A percentile compares a stretch with the other conserved stretches of the same genome.
phyloP scores from a whole-genome alignment of 1,140 invertebrate genomes.

The Hyles vespertilio region DNA sequence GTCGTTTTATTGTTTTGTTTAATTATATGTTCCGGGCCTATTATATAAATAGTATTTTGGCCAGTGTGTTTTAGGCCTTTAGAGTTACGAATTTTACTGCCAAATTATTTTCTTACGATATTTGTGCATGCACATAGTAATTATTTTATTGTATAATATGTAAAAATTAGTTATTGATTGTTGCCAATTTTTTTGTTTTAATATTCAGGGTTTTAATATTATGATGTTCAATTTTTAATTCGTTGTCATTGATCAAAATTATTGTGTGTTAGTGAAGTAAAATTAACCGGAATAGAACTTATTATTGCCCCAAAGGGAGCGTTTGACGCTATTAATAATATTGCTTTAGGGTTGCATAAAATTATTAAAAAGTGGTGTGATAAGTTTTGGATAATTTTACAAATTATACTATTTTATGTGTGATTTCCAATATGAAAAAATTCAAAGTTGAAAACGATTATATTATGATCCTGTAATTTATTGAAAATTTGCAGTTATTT shows the following conservation, averaged over 20 bases:
- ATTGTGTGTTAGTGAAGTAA: conserved; percentile 72
- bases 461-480: conserved; percentile 47
- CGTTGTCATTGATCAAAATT: conserved; percentile 75
- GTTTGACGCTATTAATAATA: conserved; percentile 73
- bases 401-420: conserved; percentile 75
- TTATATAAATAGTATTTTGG: conserved; percentile 70
- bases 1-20: conserved; percentile 67
- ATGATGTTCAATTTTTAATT: conserved; percentile 68
- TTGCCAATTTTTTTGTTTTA: conserved; percentile 72
- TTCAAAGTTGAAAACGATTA: conserved; percentile 48
- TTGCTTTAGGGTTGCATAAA: conserved; percentile 73
- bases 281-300: conserved; percentile 68
- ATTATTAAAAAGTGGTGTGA: conserved; percentile 73
- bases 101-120: conserved; percentile 75
- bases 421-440: conserved; percentile 69
- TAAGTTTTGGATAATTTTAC: conserved; percentile 76
- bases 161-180: conserved; percentile 71
- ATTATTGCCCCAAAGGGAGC: conserved; percentile 71
- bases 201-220: conserved; percentile 72
- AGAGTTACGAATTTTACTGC: conserved; percentile 75
- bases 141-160: conserved; percentile 73
- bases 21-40: conserved; percentile 67
- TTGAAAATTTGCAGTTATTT: conserved; percentile 44
- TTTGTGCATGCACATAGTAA: conserved; percentile 73
- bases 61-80: conserved; percentile 68